phyloP scores from a whole-genome alignment of 2,888 invertebrate genomes.

The Orchesella flavescens region DNA sequence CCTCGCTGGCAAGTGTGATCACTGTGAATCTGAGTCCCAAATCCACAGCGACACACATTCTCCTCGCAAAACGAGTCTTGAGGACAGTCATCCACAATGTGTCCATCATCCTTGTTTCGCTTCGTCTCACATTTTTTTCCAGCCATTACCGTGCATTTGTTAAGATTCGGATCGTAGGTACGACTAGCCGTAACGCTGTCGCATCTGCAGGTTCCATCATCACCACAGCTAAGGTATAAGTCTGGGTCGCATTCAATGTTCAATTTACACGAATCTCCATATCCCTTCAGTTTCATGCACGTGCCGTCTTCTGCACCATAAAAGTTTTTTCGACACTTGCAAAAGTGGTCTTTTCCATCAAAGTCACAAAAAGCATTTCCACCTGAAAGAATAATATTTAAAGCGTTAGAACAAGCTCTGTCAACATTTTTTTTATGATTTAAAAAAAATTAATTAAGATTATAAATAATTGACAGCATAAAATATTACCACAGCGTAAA shows the following conservation, averaged over 20 bases:
- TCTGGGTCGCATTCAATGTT: slow-evolving; percentile 63
- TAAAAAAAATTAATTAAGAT: too few relatives aligned
- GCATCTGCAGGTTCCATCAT: slow-evolving; percentile 44
- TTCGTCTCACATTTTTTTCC: slow-evolving; percentile 44
- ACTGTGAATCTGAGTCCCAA: slow-evolving; percentile 62
- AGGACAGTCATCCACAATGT: slow-evolving; percentile 65
- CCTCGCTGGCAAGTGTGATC: slow-evolving; percentile 52
- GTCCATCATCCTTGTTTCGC: slow-evolving; percentile 60
- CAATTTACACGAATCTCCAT: slow-evolving; percentile 57
- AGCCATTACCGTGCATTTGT: slow-evolving; percentile 62
- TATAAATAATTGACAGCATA: too few relatives aligned
- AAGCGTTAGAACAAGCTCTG: too few relatives aligned
- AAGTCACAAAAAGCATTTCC: slow-evolving; percentile 62
- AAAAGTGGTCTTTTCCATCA: slow-evolving; percentile 57
- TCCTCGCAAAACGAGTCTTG: slow-evolving; percentile 51
- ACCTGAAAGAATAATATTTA: too few relatives aligned
- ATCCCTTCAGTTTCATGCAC: slow-evolving; percentile 59
- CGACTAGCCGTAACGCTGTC: not conserved
- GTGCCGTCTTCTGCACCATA: slow-evolving; percentile 62
- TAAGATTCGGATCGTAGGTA: slow-evolving; percentile 41
- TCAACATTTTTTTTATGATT: too few relatives aligned
- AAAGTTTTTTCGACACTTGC: slow-evolving; percentile 63
- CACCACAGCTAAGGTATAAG: slow-evolving; percentile 48
- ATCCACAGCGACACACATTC: slow-evolving; percentile 58
- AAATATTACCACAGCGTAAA: slow-evolving; percentile 61